Percentiles rank a stretch among this genome's conserved stretches.
Evolutionary conservation across 2,888 invertebrate genomes (phyloP).

Genomic region (Drosophila antonietae): DNA sequence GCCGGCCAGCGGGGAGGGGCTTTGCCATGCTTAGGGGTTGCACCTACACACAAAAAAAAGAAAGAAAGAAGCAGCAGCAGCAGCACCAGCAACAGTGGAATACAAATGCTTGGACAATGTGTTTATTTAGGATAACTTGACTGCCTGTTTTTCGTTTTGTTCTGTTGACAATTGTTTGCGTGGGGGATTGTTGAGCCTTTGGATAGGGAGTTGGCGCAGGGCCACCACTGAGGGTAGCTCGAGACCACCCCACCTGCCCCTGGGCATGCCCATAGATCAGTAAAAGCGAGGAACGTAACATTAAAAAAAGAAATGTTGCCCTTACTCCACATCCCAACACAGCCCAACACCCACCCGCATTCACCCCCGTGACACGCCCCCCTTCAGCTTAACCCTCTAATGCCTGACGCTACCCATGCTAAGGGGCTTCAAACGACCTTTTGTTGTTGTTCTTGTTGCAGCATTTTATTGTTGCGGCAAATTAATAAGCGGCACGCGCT

Average conservation of each 20-base stretch:
- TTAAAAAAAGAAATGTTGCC: neutral
- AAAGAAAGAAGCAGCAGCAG: conserved; percentile 39
- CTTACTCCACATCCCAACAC: neutral
- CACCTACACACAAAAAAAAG: conserved; percentile 3
- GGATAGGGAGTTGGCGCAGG: neutral
- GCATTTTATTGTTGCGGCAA: conserved; percentile 65
- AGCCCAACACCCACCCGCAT: neutral
- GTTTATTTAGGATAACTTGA: conserved; percentile 78
- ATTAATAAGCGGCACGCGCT: conserved; percentile 66
- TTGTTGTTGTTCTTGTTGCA: conserved; percentile 24
- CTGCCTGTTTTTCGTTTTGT: conserved; percentile 48
- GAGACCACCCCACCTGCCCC: neutral
- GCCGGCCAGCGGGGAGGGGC: neutral
- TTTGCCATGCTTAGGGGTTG: neutral
- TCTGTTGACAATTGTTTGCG: conserved; percentile 66
- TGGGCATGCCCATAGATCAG: conserved; percentile 3
- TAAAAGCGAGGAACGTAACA: conserved; percentile 28
- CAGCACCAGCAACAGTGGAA: conserved; percentile 53
- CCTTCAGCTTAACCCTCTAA: neutral
- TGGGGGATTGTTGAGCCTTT: neutral
- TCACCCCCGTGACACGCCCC: no score
- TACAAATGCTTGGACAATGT: conserved; percentile 65
- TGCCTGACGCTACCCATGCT: neutral
- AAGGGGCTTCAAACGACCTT: conserved; percentile 31
- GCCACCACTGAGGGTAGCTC: neutral